phyloP scores from a whole-genome alignment of 1,140 invertebrate genomes.

The Macrotrachela quadricornifera region DNA sequence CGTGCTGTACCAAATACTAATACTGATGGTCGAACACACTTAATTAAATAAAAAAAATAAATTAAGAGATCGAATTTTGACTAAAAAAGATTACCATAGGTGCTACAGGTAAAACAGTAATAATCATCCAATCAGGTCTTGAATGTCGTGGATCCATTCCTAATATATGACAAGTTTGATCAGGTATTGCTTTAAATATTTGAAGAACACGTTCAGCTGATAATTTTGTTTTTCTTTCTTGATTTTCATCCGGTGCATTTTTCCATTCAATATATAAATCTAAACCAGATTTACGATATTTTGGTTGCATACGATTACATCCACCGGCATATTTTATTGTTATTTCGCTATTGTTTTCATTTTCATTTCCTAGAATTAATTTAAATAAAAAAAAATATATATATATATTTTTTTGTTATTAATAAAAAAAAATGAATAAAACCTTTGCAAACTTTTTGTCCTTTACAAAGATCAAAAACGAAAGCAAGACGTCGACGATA shows the following conservation, averaged over 20 bases:
- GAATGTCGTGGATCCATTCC: conserved; percentile 89
- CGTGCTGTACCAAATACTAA: conserved; percentile 96
- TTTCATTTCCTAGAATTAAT: not conserved
- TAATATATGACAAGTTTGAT: conserved; percentile 82
- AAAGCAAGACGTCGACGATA: conserved; percentile 73
- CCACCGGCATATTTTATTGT: conserved; percentile 57
- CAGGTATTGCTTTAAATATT: conserved; percentile 84
- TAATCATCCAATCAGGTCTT: conserved; percentile 96
- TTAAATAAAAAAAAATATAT: too few species aligned
- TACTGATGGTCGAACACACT: conserved; percentile 70
- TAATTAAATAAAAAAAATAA: too few species aligned
- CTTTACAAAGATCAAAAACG: conserved; percentile 94
- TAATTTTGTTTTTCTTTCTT: conserved; percentile 67
- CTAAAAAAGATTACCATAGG: too few species aligned
- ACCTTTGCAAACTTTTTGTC: conserved; percentile 91
- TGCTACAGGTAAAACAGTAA: conserved; percentile 86
- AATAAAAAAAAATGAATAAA: conserved; percentile 30
- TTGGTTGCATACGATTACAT: conserved; percentile 89
- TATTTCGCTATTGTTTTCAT: not conserved
- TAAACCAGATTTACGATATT: conserved; percentile 59
- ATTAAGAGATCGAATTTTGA: too few species aligned
- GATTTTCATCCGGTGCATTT: conserved; percentile 43
- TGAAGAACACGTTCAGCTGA: conserved; percentile 85
- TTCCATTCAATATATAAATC: conserved; percentile 94
- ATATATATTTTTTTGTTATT: too few species aligned